These are phyloP conservation scores for Amazona guildingii DNA, from an alignment of 2,113 vertebrate genomes.

Conservation along the genomic window DNA sequence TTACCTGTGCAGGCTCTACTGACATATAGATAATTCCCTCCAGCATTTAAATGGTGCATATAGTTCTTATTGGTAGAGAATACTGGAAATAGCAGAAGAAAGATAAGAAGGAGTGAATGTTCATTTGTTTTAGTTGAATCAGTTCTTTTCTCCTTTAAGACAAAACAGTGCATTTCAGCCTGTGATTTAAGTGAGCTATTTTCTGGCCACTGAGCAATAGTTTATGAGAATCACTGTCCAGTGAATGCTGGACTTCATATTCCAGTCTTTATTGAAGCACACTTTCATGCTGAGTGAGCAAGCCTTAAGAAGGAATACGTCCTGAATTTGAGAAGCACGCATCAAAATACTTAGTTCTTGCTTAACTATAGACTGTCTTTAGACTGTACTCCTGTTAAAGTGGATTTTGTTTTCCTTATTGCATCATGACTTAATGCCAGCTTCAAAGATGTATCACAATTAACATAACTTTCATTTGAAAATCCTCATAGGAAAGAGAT, in stretches of 20 bases:
- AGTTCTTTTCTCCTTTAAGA: background rate
- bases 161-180: background rate
- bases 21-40: background rate
- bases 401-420: background rate
- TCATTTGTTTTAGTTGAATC: background rate
- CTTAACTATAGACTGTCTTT: background rate
- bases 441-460: background rate
- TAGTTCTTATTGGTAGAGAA: background rate
- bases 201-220: background rate
- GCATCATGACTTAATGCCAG: background rate
- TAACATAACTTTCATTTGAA: background rate
- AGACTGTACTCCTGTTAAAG: background rate
- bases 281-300: background rate
- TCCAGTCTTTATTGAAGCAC: background rate
- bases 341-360: background rate
- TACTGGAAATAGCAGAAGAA: background rate
- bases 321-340: background rate
- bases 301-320: background rate
- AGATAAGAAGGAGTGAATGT: background rate
- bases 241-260: background rate
- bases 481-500: background rate
- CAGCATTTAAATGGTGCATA: background rate
- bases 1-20: background rate
- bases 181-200: background rate
- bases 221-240: background rate